Percentiles rank a stretch among this genome's conserved stretches.
Evolutionary conservation across 2,797 vertebrate species (phyloP).

Genomic region (Falco columbarius): DNA sequence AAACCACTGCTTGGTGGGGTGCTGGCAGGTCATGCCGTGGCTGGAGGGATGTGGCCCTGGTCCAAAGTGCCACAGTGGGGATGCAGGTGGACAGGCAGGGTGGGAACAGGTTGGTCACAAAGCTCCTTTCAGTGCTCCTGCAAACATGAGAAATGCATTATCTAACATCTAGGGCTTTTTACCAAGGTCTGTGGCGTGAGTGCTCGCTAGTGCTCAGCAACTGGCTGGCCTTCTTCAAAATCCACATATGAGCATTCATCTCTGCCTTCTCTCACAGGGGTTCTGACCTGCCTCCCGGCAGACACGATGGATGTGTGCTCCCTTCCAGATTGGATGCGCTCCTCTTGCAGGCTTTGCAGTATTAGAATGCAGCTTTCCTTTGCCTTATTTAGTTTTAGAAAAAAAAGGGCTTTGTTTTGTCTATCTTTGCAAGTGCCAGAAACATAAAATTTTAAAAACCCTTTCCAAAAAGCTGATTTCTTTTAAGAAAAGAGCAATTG

Average conservation of each 20-base stretch:
- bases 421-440: slow-evolving; percentile 25
- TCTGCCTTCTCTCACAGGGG: accelerated
- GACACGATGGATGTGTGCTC: not conserved
- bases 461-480: not conserved
- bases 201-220: accelerated
- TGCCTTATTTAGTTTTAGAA: slow-evolving; percentile 50
- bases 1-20: not conserved
- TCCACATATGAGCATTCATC: accelerated
- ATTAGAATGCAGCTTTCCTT: slow-evolving; percentile 30
- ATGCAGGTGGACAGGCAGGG: accelerated
- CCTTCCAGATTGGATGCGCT: not conserved
- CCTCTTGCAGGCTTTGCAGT: slow-evolving; percentile 1
- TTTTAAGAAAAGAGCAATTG: not conserved
- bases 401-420: slow-evolving; percentile 29
- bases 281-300: not conserved
- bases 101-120: not conserved
- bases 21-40: accelerated
- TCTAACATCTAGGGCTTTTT: not conserved
- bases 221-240: not conserved
- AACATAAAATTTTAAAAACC: not conserved
- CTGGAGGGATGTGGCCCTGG: no score
- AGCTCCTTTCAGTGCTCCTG: not conserved
- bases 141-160: not conserved
- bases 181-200: not conserved
- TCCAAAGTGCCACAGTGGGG: not conserved